These are phyloP conservation scores for Turnix velox DNA, from an alignment of 2,113 vertebrate genomes.

Conservation along the genomic window DNA sequence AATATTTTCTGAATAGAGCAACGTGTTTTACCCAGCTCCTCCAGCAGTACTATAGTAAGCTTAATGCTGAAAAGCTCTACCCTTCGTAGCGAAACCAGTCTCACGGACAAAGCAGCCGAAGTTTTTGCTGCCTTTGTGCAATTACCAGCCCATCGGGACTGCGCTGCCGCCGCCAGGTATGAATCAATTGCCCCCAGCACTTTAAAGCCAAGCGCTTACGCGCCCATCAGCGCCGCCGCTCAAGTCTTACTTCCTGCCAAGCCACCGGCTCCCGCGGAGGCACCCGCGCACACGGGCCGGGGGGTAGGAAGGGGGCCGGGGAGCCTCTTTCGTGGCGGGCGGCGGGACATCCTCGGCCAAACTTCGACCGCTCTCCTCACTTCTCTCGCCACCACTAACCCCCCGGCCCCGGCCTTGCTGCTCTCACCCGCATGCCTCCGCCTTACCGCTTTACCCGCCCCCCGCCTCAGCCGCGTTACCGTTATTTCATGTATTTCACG, in stretches of 20 bases:
- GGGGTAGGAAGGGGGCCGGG: background rate
- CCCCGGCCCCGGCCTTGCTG: too few relatives aligned
- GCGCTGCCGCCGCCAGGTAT: background rate
- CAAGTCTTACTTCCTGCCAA: background rate
- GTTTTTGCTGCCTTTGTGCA: background rate
- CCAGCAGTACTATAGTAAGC: accelerated
- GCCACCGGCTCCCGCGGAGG: background rate
- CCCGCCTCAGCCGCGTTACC: too few relatives aligned
- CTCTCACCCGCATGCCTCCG: too few relatives aligned
- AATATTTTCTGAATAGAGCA: accelerated
- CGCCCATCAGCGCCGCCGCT: background rate
- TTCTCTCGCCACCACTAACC: background rate
- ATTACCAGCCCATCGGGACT: background rate
- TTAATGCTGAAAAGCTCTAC: accelerated
- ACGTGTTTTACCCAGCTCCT: background rate
- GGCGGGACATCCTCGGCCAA: background rate
- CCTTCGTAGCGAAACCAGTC: background rate
- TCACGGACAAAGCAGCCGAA: background rate
- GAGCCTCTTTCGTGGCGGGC: background rate
- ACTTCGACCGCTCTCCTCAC: background rate
- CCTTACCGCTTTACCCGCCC: too few relatives aligned
- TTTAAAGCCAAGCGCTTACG: background rate
- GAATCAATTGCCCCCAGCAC: background rate
- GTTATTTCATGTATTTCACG: too few relatives aligned
- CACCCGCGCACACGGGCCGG: background rate